phyloP scores from a whole-genome alignment of 2,888 invertebrate species.

The Netelia melanura region DNA sequence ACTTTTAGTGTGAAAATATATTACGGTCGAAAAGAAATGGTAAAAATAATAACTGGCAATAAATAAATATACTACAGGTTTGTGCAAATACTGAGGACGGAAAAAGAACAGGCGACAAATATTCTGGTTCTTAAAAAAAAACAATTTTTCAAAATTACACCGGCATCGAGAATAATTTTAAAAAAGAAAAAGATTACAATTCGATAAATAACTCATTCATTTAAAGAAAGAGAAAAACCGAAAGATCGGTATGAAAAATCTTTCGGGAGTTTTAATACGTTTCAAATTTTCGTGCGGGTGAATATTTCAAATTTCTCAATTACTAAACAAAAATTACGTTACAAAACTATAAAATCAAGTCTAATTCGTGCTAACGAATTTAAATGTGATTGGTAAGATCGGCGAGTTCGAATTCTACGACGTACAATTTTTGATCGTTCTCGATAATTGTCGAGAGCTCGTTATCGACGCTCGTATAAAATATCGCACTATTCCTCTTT shows the following conservation, averaged over 20 bases:
- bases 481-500: slow-evolving; percentile 55
- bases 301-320: background rate
- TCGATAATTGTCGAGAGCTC: slow-evolving; percentile 39
- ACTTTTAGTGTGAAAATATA: background rate
- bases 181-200: slow-evolving; percentile 3
- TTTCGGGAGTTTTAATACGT: background rate
- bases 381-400: slow-evolving; percentile 19
- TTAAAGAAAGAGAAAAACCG: background rate
- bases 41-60: background rate
- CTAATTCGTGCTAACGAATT: background rate
- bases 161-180: background rate
- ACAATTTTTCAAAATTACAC: background rate
- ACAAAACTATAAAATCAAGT: background rate
- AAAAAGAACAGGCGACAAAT: background rate
- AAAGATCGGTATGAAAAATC: slow-evolving; percentile 6
- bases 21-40: background rate
- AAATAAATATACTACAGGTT: slow-evolving; percentile 32
- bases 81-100: background rate
- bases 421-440: slow-evolving; percentile 12
- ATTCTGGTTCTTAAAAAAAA: background rate
- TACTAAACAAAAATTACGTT: background rate
- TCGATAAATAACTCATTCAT: slow-evolving; percentile 8
- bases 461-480: slow-evolving; percentile 40
- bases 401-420: slow-evolving; percentile 30
- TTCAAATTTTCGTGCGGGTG: background rate